Conservation (phyloP, 2,888 invertebrate genomes). For the Polyommatus icarus region DNA sequence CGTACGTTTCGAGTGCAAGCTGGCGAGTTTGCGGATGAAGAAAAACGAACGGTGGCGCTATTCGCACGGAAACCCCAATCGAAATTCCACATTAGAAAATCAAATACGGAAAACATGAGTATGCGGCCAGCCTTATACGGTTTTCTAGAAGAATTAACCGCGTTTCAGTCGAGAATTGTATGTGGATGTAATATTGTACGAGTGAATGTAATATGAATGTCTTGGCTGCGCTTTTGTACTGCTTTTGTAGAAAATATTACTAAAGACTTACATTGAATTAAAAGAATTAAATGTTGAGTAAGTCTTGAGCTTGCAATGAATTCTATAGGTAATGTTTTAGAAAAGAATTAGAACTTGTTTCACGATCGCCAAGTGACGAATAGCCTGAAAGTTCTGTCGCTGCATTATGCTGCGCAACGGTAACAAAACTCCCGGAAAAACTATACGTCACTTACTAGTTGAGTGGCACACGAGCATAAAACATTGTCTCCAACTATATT, state of each 20-base stretch:
- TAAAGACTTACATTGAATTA: not conserved
- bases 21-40: too few species aligned
- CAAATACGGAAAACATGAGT: too few species aligned
- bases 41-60: too few species aligned
- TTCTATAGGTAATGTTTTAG: not conserved
- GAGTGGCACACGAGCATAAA: too few species aligned
- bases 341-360: not conserved
- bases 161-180: constrained; percentile 9
- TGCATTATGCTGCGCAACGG: too few species aligned
- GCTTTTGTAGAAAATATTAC: not conserved
- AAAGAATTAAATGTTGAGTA: not conserved
- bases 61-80: too few species aligned
- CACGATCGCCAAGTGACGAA: not conserved
- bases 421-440: too few species aligned
- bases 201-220: constrained; percentile 14
- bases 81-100: too few species aligned
- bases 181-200: not conserved
- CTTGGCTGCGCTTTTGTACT: constrained; percentile 8
- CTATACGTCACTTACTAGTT: too few species aligned
- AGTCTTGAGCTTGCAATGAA: not conserved
- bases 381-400: not conserved
- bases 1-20: too few species aligned
- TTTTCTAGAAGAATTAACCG: not conserved
- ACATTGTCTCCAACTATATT: too few species aligned
- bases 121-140: not conserved